Evolutionary conservation across 2,113 vertebrate genomes (phyloP).

Genomic region (Charina bottae): DNA sequence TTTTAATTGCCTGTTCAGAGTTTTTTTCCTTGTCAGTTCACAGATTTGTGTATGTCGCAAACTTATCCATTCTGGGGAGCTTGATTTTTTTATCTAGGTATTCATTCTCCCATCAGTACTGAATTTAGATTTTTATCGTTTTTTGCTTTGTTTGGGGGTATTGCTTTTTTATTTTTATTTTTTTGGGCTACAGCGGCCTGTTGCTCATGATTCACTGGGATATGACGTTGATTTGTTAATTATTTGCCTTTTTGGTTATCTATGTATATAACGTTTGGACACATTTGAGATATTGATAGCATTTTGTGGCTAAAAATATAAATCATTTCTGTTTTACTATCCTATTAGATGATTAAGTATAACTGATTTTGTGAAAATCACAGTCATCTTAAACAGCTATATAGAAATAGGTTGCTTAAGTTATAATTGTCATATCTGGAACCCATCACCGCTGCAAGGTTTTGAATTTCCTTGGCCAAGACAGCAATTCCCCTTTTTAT

Average conservation of each 20-base stretch:
- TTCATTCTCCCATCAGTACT: constrained; percentile 10
- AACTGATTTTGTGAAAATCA: background rate
- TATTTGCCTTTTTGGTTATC: background rate
- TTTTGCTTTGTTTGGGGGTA: background rate
- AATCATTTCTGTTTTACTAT: background rate
- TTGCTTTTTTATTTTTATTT: background rate
- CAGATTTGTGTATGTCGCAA: constrained; percentile 35
- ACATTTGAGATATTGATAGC: background rate
- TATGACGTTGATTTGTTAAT: background rate
- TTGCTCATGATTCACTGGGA: background rate
- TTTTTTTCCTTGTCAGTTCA: constrained; percentile 13
- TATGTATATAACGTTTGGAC: background rate
- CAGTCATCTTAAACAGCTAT: background rate
- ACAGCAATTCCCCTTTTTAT: background rate
- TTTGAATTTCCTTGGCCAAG: background rate
- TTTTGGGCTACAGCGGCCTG: background rate
- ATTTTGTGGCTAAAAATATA: background rate
- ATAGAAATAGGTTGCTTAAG: background rate
- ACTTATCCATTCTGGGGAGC: constrained; percentile 23
- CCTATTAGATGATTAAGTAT: background rate
- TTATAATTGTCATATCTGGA: background rate
- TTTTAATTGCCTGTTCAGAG: constrained; percentile 41
- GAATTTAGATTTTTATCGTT: background rate
- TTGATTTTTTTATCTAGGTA: constrained; percentile 32
- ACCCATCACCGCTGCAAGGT: background rate